Evolutionary conservation across 2,888 invertebrate species (phyloP).

Genomic region (Leistus spinibarbis): DNA sequence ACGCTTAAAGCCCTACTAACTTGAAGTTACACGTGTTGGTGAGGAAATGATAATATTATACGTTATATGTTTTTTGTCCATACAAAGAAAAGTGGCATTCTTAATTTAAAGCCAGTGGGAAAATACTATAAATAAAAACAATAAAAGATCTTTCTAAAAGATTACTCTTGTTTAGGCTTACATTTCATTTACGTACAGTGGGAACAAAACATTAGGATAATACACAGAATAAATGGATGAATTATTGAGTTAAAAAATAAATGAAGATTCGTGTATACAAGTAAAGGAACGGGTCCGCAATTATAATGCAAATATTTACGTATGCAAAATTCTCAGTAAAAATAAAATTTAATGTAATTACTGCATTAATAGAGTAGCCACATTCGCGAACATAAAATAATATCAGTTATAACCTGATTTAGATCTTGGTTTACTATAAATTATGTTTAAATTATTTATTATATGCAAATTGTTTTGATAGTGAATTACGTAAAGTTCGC

Average conservation of each 20-base stretch:
- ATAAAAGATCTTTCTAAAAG: no score
- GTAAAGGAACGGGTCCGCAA: background rate
- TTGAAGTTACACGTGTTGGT: no score
- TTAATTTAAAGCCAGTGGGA: no score
- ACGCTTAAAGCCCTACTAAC: no score
- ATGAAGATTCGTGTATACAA: background rate
- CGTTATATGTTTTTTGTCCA: no score
- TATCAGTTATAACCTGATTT: background rate
- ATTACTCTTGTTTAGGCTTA: no score
- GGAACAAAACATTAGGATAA: no score
- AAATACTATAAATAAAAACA: no score
- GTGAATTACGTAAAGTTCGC: constrained; percentile 29
- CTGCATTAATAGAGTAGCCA: background rate
- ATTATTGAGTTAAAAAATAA: background rate
- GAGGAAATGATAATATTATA: no score
- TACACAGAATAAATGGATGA: background rate
- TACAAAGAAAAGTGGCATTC: no score
- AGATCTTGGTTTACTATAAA: background rate
- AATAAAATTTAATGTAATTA: background rate
- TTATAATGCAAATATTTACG: background rate
- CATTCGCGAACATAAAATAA: background rate
- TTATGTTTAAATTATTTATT: background rate
- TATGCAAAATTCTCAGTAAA: background rate
- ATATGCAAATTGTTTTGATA: constrained; percentile 15
- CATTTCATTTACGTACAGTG: no score